These are phyloP conservation scores for Drosophila pseudotalamancana DNA, from an alignment of 2,888 invertebrate species.

Conservation along the genomic window DNA sequence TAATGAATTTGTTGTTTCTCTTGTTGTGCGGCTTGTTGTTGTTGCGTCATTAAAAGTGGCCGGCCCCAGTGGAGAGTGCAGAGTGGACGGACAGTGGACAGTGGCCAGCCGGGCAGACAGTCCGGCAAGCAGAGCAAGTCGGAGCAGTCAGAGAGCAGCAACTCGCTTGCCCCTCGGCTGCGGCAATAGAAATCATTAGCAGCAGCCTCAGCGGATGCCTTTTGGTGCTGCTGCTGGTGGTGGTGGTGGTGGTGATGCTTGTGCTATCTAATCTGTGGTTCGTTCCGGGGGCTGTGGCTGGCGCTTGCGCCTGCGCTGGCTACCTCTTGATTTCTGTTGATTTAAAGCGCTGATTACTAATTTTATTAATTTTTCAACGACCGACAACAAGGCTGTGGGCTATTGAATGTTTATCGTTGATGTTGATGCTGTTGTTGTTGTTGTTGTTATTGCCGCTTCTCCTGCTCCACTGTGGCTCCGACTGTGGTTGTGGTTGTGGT, in stretches of 20 bases:
- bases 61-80: constrained; percentile 21
- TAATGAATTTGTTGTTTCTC: constrained; percentile 1
- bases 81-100: constrained; percentile 9
- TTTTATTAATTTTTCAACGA: constrained; percentile 79
- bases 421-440: constrained; percentile 24
- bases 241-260: too few species aligned
- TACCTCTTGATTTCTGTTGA: constrained; percentile 70
- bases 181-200: constrained; percentile 79
- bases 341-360: constrained; percentile 78
- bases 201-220: constrained; percentile 19
- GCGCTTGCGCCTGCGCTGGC: constrained; percentile 55
- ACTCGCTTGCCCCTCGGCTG: constrained; percentile 30
- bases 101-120: constrained; percentile 57
- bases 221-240: too few species aligned
- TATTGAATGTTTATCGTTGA: constrained; percentile 38
- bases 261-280: constrained; percentile 78
- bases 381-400: constrained; percentile 49
- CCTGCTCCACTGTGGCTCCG: constrained; percentile 30
- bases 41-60: constrained; percentile 67
- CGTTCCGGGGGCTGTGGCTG: constrained; percentile 44
- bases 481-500: constrained; percentile 21
- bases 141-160: neutral
- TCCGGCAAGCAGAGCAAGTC: constrained; percentile 49
- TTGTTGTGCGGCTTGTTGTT: constrained; percentile 6
- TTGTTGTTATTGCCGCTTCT: constrained; percentile 33